Evolutionary conservation across 2,888 invertebrate genomes (phyloP).

Genomic region (Thysanoteuthis rhombus): DNA sequence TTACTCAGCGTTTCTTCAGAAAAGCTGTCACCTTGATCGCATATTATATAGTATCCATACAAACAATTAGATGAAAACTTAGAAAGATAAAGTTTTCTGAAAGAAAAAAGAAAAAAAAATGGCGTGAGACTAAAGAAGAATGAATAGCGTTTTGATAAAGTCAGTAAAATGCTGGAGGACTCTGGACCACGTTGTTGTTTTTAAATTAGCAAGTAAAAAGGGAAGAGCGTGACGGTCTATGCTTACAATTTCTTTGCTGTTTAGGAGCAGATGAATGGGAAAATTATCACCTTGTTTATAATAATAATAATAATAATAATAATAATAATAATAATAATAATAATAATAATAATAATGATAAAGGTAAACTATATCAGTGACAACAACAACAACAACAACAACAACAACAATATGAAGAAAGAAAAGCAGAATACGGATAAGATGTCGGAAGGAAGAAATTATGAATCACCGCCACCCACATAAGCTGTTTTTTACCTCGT

Average conservation of each 20-base stretch:
- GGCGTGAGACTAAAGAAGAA: neutral
- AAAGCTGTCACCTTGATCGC: constrained; percentile 12
- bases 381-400: no score
- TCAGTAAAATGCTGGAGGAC: neutral
- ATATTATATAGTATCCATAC: neutral
- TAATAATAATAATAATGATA: no score
- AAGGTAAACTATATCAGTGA: no score
- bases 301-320: neutral
- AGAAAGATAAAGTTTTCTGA: neutral
- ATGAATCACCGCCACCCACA: no score
- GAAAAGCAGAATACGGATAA: no score
- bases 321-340: no score
- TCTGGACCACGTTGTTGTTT: neutral
- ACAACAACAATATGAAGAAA: no score
- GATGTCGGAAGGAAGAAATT: no score
- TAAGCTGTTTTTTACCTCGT: no score
- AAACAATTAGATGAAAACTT: constrained; percentile 12
- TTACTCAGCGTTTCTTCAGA: neutral
- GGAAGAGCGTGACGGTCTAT: neutral
- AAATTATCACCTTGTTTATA: neutral
- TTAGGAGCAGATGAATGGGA: neutral
- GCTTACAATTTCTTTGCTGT: neutral
- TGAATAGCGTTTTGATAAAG: neutral
- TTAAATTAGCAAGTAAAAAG: neutral
- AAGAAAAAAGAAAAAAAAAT: neutral